Percentiles rank a stretch among this genome's conserved stretches.
phyloP scores from a whole-genome alignment of 1,140 invertebrate genomes.

The Belonocnema kinseyi region DNA sequence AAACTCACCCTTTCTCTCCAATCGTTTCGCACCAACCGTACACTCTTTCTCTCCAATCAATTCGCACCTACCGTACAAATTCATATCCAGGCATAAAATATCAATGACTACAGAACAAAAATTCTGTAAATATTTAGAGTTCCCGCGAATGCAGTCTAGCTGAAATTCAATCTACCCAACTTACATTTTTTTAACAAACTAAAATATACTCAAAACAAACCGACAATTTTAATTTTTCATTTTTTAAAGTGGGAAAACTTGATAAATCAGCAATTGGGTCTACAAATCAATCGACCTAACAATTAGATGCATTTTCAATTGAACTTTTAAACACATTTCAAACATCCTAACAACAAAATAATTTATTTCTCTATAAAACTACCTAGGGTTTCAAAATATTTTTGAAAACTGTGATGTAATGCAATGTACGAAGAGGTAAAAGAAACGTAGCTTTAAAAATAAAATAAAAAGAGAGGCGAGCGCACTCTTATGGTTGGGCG shows the following conservation, averaged over 20 bases:
- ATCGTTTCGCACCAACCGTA: constrained; percentile 12
- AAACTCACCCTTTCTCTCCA: constrained; percentile 20
- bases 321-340: too few species aligned
- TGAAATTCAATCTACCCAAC: neutral
- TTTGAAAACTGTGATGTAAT: too few species aligned
- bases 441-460: constrained; percentile 26
- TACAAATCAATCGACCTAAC: too few species aligned
- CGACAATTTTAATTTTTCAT: neutral
- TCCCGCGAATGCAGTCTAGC: neutral
- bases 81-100: neutral
- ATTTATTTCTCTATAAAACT: too few species aligned
- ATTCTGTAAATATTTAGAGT: neutral
- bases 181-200: neutral
- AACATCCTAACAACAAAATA: too few species aligned
- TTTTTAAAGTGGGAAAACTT: neutral
- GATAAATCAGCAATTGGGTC: too few species aligned
- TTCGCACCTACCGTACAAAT: neutral
- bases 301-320: too few species aligned
- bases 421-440: neutral
- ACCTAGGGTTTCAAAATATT: too few species aligned
- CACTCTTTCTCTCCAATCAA: constrained; percentile 24
- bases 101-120: neutral
- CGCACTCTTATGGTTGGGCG: constrained; percentile 38
- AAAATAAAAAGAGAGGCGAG: constrained; percentile 14
- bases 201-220: constrained; percentile 2